Conservation (phyloP, 2,888 invertebrate genomes). For the Epinotia ramella region DNA sequence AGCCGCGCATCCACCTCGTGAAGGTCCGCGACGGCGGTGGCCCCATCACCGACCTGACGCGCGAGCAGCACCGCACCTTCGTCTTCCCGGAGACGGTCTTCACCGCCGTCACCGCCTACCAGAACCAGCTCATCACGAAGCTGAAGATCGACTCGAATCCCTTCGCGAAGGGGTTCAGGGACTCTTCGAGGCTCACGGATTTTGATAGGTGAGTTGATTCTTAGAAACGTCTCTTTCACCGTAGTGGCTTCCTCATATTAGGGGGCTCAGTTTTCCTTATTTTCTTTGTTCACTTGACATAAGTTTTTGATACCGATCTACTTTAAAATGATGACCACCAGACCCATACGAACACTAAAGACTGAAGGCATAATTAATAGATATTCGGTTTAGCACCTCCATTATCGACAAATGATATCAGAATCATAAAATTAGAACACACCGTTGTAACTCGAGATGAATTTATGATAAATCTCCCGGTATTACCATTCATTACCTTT, state of each 20-base stretch:
- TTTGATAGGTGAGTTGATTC: conserved; percentile 90
- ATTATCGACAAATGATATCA: no score
- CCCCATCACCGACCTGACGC: conserved; percentile 94
- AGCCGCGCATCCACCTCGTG: conserved; percentile 98
- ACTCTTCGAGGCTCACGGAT: conserved; percentile 96
- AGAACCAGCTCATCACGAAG: conserved; percentile 99
- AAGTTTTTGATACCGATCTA: no score
- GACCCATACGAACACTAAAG: no score
- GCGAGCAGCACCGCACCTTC: conserved; percentile 97
- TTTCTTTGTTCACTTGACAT: no score
- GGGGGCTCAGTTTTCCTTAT: no score
- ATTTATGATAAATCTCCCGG: background rate
- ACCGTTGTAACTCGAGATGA: background rate
- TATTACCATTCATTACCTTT: background rate
- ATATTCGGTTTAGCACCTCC: no score
- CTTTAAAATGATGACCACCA: no score
- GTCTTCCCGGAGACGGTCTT: conserved; percentile 99
- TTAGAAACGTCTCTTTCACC: background rate
- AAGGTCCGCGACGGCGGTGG: conserved; percentile 87
- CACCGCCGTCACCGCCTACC: conserved; percentile 99
- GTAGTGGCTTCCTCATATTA: no score
- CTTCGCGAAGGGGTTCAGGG: conserved; percentile 98
- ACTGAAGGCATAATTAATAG: no score
- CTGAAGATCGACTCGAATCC: conserved; percentile 99
- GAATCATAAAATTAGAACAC: no score